These are phyloP conservation scores for Gavialis gangeticus DNA, from an alignment of 2,113 vertebrate genomes.

Conservation along the genomic window DNA sequence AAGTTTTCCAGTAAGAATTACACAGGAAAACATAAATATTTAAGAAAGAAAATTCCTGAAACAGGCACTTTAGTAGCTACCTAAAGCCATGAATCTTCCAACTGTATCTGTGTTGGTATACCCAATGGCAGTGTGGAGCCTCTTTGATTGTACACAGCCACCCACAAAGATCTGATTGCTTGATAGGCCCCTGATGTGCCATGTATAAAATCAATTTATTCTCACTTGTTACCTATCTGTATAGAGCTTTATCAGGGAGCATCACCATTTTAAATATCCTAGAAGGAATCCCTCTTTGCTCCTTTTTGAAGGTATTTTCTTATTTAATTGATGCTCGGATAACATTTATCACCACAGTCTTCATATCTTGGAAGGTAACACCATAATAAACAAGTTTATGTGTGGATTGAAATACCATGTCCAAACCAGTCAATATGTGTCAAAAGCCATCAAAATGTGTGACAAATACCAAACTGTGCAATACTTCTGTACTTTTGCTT, in stretches of 20 bases:
- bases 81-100: background rate
- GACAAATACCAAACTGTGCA: background rate
- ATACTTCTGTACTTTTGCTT: background rate
- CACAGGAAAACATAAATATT: background rate
- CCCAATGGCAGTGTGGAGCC: background rate
- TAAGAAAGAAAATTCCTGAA: background rate
- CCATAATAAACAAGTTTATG: background rate
- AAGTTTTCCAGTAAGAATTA: background rate
- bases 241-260: background rate
- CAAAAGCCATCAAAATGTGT: background rate
- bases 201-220: background rate
- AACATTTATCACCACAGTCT: background rate
- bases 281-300: background rate
- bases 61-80: background rate
- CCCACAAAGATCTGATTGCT: background rate
- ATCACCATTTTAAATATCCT: background rate
- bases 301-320: background rate
- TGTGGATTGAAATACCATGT: background rate
- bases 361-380: background rate
- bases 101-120: background rate
- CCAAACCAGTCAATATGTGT: background rate
- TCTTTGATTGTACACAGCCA: background rate
- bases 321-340: background rate
- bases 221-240: background rate
- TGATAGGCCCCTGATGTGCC: background rate